Conservation (phyloP, 2,888 invertebrate species). For the Catocala sponsa region DNA sequence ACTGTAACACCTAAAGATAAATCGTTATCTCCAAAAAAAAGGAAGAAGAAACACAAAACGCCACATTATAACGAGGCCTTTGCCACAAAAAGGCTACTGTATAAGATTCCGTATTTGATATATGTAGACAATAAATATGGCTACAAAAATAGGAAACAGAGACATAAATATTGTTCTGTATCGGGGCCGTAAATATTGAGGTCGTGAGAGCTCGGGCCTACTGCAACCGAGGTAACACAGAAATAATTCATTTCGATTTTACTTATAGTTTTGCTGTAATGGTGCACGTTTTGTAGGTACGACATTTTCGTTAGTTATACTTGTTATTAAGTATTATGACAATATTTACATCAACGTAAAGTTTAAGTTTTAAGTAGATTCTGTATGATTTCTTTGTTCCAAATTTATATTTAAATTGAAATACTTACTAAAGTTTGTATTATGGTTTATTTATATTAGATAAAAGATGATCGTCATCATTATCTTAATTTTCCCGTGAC, state of each 20-base stretch:
- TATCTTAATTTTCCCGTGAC: too few relatives aligned
- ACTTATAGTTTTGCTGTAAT: conserved; percentile 26
- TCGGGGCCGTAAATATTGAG: conserved; percentile 75
- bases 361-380: too few relatives aligned
- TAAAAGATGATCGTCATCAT: too few relatives aligned
- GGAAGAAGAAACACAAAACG: conserved; percentile 6
- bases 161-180: conserved; percentile 81
- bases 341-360: too few relatives aligned
- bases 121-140: conserved; percentile 57
- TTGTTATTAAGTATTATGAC: too few relatives aligned
- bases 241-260: conserved; percentile 46
- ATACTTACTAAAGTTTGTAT: too few relatives aligned
- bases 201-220: conserved; percentile 72
- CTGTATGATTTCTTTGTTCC: too few relatives aligned
- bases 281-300: conserved; percentile 2
- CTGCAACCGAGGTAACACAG: conserved; percentile 39
- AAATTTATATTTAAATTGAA: too few relatives aligned
- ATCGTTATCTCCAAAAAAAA: conserved; percentile 5
- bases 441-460: too few relatives aligned
- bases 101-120: conserved; percentile 49
- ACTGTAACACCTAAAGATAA: conserved; percentile 1
- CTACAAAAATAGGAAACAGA: conserved; percentile 74
- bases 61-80: conserved; percentile 16
- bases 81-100: conserved; percentile 29
- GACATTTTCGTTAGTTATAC: not conserved